These are phyloP conservation scores for Tenebrio molitor DNA, from an alignment of 1,140 invertebrate species.

Conservation along the genomic window DNA sequence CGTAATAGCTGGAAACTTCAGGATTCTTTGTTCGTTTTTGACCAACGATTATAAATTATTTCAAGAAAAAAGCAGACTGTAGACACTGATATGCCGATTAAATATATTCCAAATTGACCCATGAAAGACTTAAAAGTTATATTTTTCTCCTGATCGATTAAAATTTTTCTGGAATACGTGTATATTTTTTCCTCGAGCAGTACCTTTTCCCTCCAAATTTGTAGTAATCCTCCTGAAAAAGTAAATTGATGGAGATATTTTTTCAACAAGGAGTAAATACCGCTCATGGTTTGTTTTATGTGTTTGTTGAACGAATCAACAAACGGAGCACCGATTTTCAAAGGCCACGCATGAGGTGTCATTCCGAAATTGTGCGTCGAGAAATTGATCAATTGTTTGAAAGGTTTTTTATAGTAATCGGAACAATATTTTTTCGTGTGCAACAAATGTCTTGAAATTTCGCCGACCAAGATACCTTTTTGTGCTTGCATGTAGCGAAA, in stretches of 20 bases:
- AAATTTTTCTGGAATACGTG: background rate
- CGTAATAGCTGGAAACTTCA: too few species aligned
- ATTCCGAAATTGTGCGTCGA: background rate
- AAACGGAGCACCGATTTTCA: background rate
- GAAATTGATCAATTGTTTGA: too few species aligned
- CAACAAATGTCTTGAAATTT: too few species aligned
- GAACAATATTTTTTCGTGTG: too few species aligned
- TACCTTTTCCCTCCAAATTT: background rate
- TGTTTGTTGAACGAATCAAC: background rate
- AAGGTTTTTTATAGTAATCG: too few species aligned
- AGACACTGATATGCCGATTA: background rate
- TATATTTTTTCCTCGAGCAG: slow-evolving; percentile 16
- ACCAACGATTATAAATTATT: background rate
- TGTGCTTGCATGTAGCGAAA: too few species aligned
- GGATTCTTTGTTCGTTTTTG: too few species aligned
- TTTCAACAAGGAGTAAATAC: too few species aligned
- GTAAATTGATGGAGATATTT: background rate
- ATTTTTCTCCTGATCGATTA: background rate
- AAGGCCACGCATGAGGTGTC: background rate
- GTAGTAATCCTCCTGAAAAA: background rate
- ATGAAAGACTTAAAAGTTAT: background rate
- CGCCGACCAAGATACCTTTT: too few species aligned
- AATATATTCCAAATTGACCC: background rate
- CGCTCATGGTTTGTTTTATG: too few species aligned
- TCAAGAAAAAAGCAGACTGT: background rate